Evolutionary conservation across 2,888 invertebrate species (phyloP).

Genomic region (Hyles lineata): DNA sequence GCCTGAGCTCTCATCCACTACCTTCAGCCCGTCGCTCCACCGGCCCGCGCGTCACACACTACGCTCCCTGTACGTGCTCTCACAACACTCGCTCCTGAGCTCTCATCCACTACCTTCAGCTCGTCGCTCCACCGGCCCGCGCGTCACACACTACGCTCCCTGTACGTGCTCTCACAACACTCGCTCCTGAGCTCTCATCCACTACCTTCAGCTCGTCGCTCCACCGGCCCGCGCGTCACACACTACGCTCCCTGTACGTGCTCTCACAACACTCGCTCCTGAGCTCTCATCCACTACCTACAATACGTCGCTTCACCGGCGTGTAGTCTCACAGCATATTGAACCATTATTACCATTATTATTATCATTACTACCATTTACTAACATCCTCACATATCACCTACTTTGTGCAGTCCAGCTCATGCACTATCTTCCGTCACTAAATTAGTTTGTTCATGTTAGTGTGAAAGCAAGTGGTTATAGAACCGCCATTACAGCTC

Average conservation of each 20-base stretch:
- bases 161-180: too few relatives aligned
- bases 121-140: constrained; percentile 6
- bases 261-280: neutral
- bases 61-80: too few relatives aligned
- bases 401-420: neutral
- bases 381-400: neutral
- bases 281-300: neutral
- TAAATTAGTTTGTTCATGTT: constrained; percentile 15
- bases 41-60: too few relatives aligned
- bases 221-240: neutral
- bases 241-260: too few relatives aligned
- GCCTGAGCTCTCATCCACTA: constrained; percentile 1
- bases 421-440: neutral
- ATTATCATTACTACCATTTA: neutral
- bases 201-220: constrained; percentile 5
- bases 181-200: constrained; percentile 9
- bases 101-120: constrained; percentile 3
- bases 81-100: neutral
- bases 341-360: too few relatives aligned
- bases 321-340: neutral
- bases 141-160: neutral
- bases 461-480: constrained; percentile 6
- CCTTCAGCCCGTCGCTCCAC: neutral
- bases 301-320: neutral
- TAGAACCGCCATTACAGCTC: constrained; percentile 10